Base-by-base conservation (phyloP, 2,888 invertebrate species). In the Quadriops clusia region DNA sequence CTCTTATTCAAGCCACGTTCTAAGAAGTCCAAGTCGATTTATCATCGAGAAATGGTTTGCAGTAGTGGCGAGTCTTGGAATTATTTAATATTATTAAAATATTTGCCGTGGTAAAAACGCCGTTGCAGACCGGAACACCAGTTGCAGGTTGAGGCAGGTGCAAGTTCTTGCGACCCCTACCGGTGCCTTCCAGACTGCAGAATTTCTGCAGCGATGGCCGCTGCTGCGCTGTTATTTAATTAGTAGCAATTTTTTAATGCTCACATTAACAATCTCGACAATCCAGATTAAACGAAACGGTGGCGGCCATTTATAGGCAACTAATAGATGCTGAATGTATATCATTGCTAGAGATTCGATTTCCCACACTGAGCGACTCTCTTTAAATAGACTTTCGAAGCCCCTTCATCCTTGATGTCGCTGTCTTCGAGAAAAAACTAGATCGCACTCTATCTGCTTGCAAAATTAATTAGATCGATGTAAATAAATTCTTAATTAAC, bases 21-120 rank as follows among this genome's bases (percentile, higher is more conserved):
- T 42, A 36, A 42, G 42, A 42, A 39, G 39, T 35, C 35, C 40
- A 39, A 44, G 35, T 40, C 52, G 51, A 54, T 56, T 55, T 54
- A 54, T 55, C 54, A 56, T 56, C 53, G 47, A 46, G 46, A 50
- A 51, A 54, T 49, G 51, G 53, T 43, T 46, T 43, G 48, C 46
- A 42, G 46, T 44, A 45, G 45, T 34, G 39, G 33, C 42, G 41
- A 39, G 38, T 38, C 42, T 40, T 41, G 51, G 57, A 54, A 56
- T 56, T 54, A 52, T 57, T 57, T 57, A 56, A 57, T 57, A 57
- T 54, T 56, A 57, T 57, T 57, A 56, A 57, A 57, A 56, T 56
- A 54, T 54, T 51, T 54, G 53, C 49, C 36, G 34, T 23, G 44
- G 39, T 46, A 49, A 52, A 46, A 44, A 37, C 41, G 38, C 41